Conservation (phyloP, 2,797 vertebrate species). For the Enteromius fasciolatus region DNA sequence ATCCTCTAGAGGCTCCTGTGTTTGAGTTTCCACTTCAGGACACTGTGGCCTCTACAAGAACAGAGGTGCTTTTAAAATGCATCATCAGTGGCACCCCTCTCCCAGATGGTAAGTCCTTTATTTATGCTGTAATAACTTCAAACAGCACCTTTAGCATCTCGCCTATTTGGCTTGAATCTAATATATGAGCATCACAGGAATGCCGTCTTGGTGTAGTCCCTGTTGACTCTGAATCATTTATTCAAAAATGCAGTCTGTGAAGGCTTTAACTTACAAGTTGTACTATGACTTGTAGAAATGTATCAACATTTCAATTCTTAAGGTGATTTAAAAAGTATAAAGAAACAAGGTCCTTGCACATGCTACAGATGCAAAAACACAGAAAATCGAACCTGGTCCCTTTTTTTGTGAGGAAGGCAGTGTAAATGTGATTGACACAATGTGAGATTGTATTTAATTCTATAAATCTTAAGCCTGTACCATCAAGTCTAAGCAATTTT, state of each 20-base stretch:
- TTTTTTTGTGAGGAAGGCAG: too few species aligned
- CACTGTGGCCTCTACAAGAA: constrained; percentile 78
- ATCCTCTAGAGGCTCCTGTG: constrained; percentile 90
- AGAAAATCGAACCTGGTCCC: too few species aligned
- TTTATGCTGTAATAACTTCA: background rate
- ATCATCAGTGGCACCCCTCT: constrained; percentile 89
- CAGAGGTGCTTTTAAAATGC: constrained; percentile 89
- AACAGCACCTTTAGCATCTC: background rate
- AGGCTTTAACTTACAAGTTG: background rate
- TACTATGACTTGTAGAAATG: background rate
- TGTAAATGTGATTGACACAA: too few species aligned
- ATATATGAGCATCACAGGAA: background rate
- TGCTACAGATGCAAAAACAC: too few species aligned
- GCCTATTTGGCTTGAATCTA: background rate
- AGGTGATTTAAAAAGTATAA: background rate
- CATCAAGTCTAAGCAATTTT: background rate
- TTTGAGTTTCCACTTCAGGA: constrained; percentile 93
- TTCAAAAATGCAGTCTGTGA: background rate
- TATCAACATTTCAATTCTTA: background rate
- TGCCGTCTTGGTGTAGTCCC: background rate
- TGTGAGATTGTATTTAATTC: too few species aligned
- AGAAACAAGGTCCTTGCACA: too few species aligned
- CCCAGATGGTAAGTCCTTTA: constrained; percentile 84
- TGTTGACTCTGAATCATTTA: constrained; percentile 5
- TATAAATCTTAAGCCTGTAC: background rate